These are phyloP conservation scores for Bos taurus DNA, from an alignment of 2,113 vertebrate species.

Conservation along the genomic window DNA sequence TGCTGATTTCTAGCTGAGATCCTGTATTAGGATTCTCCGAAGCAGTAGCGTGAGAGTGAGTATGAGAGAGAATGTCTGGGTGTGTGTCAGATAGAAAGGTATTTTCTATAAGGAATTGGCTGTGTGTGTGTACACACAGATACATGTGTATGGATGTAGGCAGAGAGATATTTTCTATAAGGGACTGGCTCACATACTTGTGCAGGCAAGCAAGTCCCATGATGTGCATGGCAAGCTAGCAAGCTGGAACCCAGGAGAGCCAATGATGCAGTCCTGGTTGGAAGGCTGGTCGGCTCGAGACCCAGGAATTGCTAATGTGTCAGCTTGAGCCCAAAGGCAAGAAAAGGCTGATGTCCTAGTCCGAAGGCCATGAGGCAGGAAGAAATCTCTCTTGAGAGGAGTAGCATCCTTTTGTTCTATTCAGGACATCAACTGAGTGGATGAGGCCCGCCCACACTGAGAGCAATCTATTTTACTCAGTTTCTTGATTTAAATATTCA, in stretches of 20 bases:
- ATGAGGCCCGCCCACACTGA: background rate
- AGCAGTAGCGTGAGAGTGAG: background rate
- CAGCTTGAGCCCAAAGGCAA: background rate
- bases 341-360: too few relatives aligned
- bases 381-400: background rate
- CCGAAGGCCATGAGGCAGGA: background rate
- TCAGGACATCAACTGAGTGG: background rate
- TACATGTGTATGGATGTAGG: background rate
- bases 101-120: background rate
- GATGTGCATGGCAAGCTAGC: background rate
- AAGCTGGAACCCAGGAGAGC: background rate
- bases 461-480: background rate
- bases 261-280: background rate
- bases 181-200: accelerated
- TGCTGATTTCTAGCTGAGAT: background rate
- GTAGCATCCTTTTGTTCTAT: background rate
- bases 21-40: background rate
- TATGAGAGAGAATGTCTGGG: background rate
- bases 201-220: background rate
- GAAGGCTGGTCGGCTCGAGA: background rate
- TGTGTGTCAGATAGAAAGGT: background rate
- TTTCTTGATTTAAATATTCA: background rate
- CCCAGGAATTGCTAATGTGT: background rate
- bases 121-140: background rate
- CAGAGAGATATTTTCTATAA: background rate